Evolutionary conservation across 2,888 invertebrate genomes (phyloP).

Genomic region (Stenodera caucasica): DNA sequence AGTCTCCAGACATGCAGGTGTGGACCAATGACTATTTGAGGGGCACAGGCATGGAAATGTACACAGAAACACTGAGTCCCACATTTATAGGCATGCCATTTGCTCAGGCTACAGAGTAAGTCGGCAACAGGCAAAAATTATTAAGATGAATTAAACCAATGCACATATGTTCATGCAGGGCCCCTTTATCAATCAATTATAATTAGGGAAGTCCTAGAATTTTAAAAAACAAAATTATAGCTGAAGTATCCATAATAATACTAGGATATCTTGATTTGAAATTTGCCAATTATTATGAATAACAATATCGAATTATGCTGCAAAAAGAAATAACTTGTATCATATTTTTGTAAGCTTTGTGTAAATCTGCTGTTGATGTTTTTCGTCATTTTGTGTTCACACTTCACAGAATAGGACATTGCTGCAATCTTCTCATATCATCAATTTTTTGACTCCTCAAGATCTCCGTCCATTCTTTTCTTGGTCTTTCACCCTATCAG

Average conservation of each 20-base stretch:
- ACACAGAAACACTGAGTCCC: slow-evolving; percentile 97
- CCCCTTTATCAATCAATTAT: slow-evolving; percentile 31
- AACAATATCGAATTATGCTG: not conserved
- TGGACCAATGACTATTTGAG: slow-evolving; percentile 99
- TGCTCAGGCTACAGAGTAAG: slow-evolving; percentile 98
- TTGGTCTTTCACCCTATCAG: no score
- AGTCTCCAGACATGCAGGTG: slow-evolving; percentile 95
- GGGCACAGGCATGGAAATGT: slow-evolving; percentile 99
- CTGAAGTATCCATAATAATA: no score
- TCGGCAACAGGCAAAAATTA: slow-evolving; percentile 52
- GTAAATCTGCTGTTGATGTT: slow-evolving; percentile 51
- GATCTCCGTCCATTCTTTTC: no score
- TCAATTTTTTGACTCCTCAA: no score
- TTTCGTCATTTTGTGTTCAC: slow-evolving; percentile 27
- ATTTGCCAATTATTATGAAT: not conserved
- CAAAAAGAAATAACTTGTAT: not conserved
- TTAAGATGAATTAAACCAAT: slow-evolving; percentile 21
- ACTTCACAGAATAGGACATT: not conserved
- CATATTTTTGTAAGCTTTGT: slow-evolving; percentile 48
- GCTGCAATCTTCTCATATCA: no score
- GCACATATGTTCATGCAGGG: slow-evolving; percentile 44
- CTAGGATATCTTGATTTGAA: not conserved
- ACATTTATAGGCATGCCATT: slow-evolving; percentile 98
- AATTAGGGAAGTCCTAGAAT: not conserved
- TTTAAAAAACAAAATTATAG: no score